Percentiles rank a stretch among this genome's conserved stretches.
Conservation (phyloP, 2,888 invertebrate species). For the Tipula unca region DNA sequence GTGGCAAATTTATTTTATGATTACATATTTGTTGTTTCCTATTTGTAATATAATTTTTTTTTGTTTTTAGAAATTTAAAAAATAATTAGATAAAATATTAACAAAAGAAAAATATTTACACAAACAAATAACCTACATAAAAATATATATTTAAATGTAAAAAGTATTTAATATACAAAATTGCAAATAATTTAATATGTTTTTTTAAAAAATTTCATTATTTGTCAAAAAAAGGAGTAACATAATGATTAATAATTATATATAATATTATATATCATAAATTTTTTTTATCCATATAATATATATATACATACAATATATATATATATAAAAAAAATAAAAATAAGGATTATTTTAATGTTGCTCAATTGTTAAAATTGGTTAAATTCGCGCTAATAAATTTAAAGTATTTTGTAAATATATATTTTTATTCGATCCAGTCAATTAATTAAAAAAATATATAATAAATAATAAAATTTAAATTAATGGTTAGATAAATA, state of each 20-base stretch:
- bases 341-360: not conserved
- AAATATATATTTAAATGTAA: conserved; percentile 3
- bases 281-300: not conserved
- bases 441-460: not conserved
- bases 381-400: not conserved
- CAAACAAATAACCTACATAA: not conserved
- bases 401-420: not conserved
- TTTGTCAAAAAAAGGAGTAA: not conserved
- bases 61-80: not conserved
- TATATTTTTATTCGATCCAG: conserved; percentile 14
- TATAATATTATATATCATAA: not conserved
- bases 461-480: not conserved
- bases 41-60: not conserved
- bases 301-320: not conserved
- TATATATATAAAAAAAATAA: not conserved
- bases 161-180: not conserved
- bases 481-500: conserved; percentile 1
- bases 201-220: not conserved
- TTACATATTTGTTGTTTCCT: not conserved
- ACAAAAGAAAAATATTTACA: not conserved
- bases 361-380: conserved; percentile 14
- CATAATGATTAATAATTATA: not conserved
- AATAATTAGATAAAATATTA: conserved; percentile 8
- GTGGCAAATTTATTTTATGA: not conserved
- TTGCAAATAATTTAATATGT: not conserved